Evolutionary conservation across 2,888 invertebrate genomes (phyloP).

Genomic region (Drosophila affinis): DNA sequence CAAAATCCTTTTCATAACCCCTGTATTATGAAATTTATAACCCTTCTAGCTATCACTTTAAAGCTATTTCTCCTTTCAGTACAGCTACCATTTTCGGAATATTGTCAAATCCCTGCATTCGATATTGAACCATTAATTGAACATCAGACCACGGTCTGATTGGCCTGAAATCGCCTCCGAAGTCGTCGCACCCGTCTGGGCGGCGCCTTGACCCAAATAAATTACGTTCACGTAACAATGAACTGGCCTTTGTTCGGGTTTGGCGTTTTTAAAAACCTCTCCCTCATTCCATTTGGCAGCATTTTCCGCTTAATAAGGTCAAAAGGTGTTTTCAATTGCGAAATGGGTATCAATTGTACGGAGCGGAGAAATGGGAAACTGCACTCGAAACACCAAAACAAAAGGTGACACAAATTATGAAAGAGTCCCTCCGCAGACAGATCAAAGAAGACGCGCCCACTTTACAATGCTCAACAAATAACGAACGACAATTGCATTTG

Average conservation of each 20-base stretch:
- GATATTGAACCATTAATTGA: slow-evolving; percentile 5
- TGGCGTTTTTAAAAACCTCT: slow-evolving; percentile 6
- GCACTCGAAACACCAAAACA: slow-evolving; percentile 29
- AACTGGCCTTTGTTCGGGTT: slow-evolving; percentile 37
- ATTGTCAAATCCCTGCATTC: background rate
- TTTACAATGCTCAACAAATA: slow-evolving; percentile 33
- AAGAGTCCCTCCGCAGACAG: slow-evolving; percentile 55
- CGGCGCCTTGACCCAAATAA: slow-evolving; percentile 71
- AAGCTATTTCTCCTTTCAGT: background rate
- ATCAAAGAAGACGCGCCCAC: slow-evolving; percentile 74
- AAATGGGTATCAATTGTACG: slow-evolving; percentile 59
- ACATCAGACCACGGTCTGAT: slow-evolving; percentile 1
- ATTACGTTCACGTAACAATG: slow-evolving; percentile 68
- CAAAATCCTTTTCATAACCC: background rate
- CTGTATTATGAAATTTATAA: too few species aligned
- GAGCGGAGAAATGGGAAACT: background rate
- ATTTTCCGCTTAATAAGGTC: slow-evolving; percentile 72
- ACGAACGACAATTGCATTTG: slow-evolving; percentile 63
- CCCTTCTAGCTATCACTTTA: too few species aligned
- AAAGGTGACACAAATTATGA: slow-evolving; percentile 71
- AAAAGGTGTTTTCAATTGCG: slow-evolving; percentile 73
- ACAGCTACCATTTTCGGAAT: too few species aligned
- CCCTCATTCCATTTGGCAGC: slow-evolving; percentile 25
- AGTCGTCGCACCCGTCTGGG: slow-evolving; percentile 40
- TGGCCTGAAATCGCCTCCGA: too few species aligned